Conservation (phyloP, 2,113 vertebrate genomes). For the Orycteropus afer region DNA sequence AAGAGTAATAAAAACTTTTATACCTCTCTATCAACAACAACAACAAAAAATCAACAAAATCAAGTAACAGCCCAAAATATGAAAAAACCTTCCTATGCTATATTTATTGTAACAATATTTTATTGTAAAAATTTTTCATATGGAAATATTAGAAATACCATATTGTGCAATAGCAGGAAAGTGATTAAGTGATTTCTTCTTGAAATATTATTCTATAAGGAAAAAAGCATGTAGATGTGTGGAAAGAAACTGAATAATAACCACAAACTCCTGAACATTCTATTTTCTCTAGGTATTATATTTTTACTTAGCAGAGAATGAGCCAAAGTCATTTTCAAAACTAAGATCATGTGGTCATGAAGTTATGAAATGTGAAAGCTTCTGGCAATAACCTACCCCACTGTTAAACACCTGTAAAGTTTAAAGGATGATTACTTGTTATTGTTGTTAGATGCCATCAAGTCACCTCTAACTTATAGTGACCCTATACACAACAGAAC, state of each 20-base stretch:
- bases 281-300: background rate
- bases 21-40: background rate
- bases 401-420: background rate
- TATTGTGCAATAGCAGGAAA: background rate
- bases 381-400: slow-evolving; percentile 35
- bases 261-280: slow-evolving; percentile 16
- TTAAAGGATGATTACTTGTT: background rate
- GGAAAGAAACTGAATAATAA: slow-evolving; percentile 24
- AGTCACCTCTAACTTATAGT: too few species aligned
- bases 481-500: too few species aligned
- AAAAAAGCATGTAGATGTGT: background rate
- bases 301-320: slow-evolving; percentile 54
- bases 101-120: background rate
- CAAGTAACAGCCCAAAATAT: slow-evolving; percentile 5
- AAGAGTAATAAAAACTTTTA: background rate
- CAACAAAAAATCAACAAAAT: too few species aligned
- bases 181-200: background rate
- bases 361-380: slow-evolving; percentile 61
- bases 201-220: background rate
- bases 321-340: slow-evolving; percentile 45
- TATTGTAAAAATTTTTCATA: background rate
- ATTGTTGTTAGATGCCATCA: too few species aligned
- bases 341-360: slow-evolving; percentile 4
- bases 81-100: background rate
- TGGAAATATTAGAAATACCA: slow-evolving; percentile 10